Conservation (phyloP, 2,113 vertebrate species). For the Dryoscopus gambensis region DNA sequence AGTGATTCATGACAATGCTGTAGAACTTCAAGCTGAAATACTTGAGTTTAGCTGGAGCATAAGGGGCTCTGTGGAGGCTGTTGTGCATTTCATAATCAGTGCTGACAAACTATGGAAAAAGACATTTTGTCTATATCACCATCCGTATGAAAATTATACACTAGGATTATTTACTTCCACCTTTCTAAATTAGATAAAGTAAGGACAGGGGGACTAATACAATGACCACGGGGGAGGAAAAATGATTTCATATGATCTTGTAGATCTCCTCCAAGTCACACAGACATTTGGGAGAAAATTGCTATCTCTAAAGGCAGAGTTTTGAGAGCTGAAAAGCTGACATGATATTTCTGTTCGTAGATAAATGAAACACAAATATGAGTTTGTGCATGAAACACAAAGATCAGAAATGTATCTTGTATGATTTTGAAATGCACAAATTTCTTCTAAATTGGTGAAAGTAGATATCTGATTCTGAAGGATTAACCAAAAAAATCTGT, state of each 20-base stretch:
- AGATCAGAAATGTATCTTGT: neutral
- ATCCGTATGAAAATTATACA: neutral
- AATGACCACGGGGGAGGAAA: neutral
- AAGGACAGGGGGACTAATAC: neutral
- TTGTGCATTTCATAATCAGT: neutral
- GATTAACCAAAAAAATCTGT: neutral
- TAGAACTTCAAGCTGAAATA: neutral
- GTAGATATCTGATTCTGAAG: neutral
- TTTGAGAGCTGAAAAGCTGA: neutral
- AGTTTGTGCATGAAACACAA: neutral
- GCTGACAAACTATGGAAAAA: neutral
- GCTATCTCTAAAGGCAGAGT: neutral
- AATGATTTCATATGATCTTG: neutral
- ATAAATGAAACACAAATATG: neutral
- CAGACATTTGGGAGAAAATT: neutral
- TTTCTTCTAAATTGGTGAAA: neutral
- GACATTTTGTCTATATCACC: neutral
- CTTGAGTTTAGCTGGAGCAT: neutral
- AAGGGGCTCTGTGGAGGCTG: neutral
- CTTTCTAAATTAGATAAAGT: neutral
- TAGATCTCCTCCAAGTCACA: neutral
- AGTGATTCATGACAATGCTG: neutral
- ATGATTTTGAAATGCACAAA: neutral
- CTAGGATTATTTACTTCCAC: neutral
- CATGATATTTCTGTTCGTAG: neutral